Evolutionary conservation across 2,113 vertebrate species (phyloP), one percentile per base, ranked within the genome.

Genomic region (Sterna hirundo): DNA sequence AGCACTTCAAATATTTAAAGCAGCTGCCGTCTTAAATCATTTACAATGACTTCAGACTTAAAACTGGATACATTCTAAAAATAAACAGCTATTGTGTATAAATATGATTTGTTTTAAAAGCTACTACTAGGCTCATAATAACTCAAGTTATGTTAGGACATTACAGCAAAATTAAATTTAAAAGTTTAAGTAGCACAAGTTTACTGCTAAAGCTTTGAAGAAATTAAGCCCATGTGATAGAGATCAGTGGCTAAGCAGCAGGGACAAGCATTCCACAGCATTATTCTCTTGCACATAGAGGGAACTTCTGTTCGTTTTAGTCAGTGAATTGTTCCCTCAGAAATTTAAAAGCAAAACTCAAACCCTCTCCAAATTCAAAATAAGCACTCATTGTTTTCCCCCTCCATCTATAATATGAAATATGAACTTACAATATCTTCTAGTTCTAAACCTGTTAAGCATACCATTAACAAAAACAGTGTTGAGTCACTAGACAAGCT

Each of bases 261-360:
- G 14, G 42, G 26, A 89, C 27, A 40, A 80, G 68, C 13, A 34
- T 70, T 82, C 82, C 44, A 51, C n/a, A 62, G 51, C 65, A 32
- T 5, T 62, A n/a, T 19, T 11, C 27, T 65, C 42, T 18, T 12
- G 10, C 51, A 55, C 0, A 0, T 40, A 57, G 5, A 64, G 21
- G 46, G 26, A 94, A 29, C 13, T 76, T 71, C n/a, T 47, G 55
- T 14, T 38, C 2, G 0, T 8, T 77, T 83, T 25, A 74, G 27
- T 60, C 15, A 52, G 6, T 21, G 27, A 36, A 42, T 7, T 51
- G 32, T 36, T 51, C 17, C n/a, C 64, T 66, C 30, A 40, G 13
- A 79, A 87, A 51, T 52, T 21, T 61, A 83, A 87, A 70, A 71
- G 34, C 30, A 91, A 93, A 92, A 5, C 19, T 5, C 27, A 72